Percentiles rank a stretch among this genome's conserved stretches.
phyloP scores from a whole-genome alignment of 2,888 invertebrate species.

The Scotopteryx bipunctaria region DNA sequence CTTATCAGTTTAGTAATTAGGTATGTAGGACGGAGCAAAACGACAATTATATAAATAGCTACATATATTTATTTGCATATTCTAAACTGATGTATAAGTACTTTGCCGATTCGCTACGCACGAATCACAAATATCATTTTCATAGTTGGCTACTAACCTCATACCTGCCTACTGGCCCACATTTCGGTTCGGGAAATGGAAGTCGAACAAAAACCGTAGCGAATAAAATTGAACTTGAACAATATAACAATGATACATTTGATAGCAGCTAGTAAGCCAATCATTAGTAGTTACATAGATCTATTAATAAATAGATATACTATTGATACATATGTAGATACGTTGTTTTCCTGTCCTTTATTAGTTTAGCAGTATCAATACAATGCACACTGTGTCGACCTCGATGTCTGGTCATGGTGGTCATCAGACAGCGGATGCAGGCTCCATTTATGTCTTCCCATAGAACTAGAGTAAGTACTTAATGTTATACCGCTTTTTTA shows the following conservation, averaged over 20 bases:
- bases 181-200: no score
- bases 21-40: constrained; percentile 38
- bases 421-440: constrained; percentile 40
- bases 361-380: constrained; percentile 21
- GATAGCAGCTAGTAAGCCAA: neutral
- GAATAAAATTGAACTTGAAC: no score
- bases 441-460: constrained; percentile 37
- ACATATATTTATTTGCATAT: neutral
- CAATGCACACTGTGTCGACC: constrained; percentile 25
- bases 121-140: no score
- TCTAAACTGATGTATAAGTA: neutral
- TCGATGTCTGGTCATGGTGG: constrained; percentile 35
- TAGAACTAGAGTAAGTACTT: constrained; percentile 18
- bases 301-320: neutral
- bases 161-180: no score
- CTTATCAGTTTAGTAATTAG: constrained; percentile 46
- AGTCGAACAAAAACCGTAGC: no score
- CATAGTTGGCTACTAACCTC: no score
- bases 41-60: neutral
- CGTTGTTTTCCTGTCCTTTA: constrained; percentile 24
- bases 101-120: no score
- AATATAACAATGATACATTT: no score
- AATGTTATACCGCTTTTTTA: constrained; percentile 16
- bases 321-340: neutral
- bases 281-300: neutral